Evolutionary conservation across 2,888 invertebrate species (phyloP), one percentile per base, ranked within the genome.

Genomic region (Labia minor): DNA sequence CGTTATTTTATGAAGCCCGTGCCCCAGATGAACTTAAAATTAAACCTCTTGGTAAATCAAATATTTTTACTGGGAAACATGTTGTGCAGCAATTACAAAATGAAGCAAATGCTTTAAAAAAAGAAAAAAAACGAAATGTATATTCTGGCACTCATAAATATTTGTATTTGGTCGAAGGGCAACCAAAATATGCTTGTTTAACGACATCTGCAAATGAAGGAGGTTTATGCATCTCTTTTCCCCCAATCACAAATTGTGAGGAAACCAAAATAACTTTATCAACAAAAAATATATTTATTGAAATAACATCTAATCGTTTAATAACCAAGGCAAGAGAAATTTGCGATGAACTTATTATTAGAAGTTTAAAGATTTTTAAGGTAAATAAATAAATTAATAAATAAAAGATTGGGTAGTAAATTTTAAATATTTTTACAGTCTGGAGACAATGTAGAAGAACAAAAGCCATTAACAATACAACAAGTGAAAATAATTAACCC

Each of bases 141-240:
- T 86, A 88, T 75, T 88, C 90, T 1, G 92, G 92, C 1, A 86
- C 92, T 70, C 89, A 92, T 74, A 90, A 89, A 84, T 92, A 89
- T 77, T 77, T 93, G 69, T 87, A 90, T 74, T 76, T 92, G 19
- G 77, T 93, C 69, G 88, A 90, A 76, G 89, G 88, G 49, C 87
- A 89, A 75, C 78, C 84, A 0, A 76, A 83, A 49, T 92, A 87
- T 76, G 88, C 92, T 0, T 91, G 88, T 73, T 75, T 92, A 61
- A 73, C 85, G 70, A 88, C 90, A 74, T 78, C 81, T 3, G 79
- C 80, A 11, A 8, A 2, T 49, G 49, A 49, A 16, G 49, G 16
- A 8, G 82, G 82, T 1, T 82, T 81, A 69, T 88, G 90, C 1
- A 87, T 93, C 72, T 92, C 92, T 61, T 88, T 93, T 74, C 92